phyloP scores from a whole-genome alignment of 2,797 vertebrate species.

The Rhyacichthys aspro region DNA sequence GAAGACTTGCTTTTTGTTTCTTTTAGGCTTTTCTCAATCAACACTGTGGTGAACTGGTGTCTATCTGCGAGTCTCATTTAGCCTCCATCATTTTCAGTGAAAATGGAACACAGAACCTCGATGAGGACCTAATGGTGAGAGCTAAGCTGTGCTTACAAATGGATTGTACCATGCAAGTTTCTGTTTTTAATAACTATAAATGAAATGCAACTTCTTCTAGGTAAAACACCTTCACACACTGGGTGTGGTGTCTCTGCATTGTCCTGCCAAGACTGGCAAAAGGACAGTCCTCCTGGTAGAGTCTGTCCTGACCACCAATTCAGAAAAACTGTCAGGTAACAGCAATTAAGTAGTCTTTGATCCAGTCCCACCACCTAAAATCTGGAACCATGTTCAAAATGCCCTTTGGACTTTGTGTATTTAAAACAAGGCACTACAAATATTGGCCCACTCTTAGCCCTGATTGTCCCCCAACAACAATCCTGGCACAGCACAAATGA shows the following conservation, averaged over 20 bases:
- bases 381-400: too few relatives aligned
- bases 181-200: not conserved
- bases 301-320: constrained; percentile 85
- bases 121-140: constrained; percentile 88
- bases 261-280: constrained; percentile 86
- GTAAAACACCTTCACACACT: constrained; percentile 91
- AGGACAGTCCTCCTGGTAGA: constrained; percentile 87
- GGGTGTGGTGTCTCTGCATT: constrained; percentile 88
- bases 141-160: not conserved
- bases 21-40: constrained; percentile 83
- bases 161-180: not conserved
- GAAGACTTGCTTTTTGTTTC: not conserved
- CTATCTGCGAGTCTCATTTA: constrained; percentile 83
- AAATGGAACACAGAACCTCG: constrained; percentile 76
- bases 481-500: too few relatives aligned
- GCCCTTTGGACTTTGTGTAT: too few relatives aligned
- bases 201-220: constrained; percentile 64
- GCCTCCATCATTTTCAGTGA: constrained; percentile 84
- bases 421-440: too few relatives aligned
- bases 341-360: too few relatives aligned
- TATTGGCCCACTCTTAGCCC: too few relatives aligned
- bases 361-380: too few relatives aligned
- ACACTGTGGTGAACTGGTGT: constrained; percentile 86
- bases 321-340: constrained; percentile 75
- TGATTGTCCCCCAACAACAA: too few relatives aligned